Evolutionary conservation across 2,888 invertebrate species (phyloP).

Genomic region (Latheticus oryzae): DNA sequence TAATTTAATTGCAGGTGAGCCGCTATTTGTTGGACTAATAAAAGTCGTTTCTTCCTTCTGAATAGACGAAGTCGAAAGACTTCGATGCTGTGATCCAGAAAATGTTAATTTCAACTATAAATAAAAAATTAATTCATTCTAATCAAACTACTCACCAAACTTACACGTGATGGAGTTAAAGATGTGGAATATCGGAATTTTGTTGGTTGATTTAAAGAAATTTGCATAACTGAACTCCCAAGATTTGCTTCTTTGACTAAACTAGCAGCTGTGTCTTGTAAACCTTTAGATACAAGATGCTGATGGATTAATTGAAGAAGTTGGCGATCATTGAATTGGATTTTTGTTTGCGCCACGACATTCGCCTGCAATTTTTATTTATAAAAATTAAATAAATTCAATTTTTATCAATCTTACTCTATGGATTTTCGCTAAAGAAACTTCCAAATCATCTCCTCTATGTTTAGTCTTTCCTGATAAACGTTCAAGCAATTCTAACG

Average conservation of each 20-base stretch:
- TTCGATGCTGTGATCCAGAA: conserved; percentile 45
- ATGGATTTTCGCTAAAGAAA: conserved; percentile 89
- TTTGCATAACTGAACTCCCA: conserved; percentile 67
- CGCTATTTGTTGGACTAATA: conserved; percentile 42
- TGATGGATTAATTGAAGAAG: conserved; percentile 91
- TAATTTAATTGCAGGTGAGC: conserved; percentile 52
- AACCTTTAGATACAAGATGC: conserved; percentile 83
- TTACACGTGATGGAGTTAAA: conserved; percentile 68
- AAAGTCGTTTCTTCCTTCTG: conserved; percentile 21
- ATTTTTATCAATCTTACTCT: conserved; percentile 69
- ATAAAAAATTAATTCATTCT: conserved; percentile 4
- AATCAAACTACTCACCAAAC: conserved; percentile 37
- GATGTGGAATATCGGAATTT: conserved; percentile 66
- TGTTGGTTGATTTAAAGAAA: conserved; percentile 60
- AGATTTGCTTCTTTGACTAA: conserved; percentile 84
- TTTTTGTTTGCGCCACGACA: conserved; percentile 95
- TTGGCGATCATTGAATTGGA: conserved; percentile 94
- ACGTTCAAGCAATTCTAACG: conserved; percentile 87
- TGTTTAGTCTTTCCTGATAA: conserved; percentile 92
- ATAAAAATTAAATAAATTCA: conserved; percentile 3
- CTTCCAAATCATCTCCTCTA: conserved; percentile 81
- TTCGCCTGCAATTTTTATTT: conserved; percentile 73
- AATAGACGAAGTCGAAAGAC: conserved; percentile 32
- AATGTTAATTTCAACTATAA: conserved; percentile 51
- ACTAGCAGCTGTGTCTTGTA: conserved; percentile 76